phyloP scores from a whole-genome alignment of 2,797 vertebrate genomes.

The Serranus cabrilla region DNA sequence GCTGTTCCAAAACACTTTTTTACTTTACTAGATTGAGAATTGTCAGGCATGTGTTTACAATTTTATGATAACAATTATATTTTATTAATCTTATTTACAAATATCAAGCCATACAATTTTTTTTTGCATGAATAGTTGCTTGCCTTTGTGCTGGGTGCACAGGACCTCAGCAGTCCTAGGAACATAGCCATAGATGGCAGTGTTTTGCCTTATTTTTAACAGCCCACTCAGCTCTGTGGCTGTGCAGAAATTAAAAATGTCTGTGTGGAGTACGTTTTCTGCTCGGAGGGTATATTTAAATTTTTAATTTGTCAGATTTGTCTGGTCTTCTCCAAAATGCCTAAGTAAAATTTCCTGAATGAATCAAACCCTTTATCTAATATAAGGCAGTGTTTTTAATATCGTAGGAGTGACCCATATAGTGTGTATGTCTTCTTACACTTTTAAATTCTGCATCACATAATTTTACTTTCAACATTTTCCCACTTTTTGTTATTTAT shows the following conservation, averaged over 20 bases:
- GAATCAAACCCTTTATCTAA: conserved; percentile 11
- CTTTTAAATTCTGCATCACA: conserved; percentile 14
- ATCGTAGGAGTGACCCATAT: background rate
- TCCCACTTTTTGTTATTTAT: background rate
- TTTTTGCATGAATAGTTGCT: conserved; percentile 64
- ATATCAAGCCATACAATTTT: conserved; percentile 61
- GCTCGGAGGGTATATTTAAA: conserved; percentile 31
- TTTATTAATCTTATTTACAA: conserved; percentile 80
- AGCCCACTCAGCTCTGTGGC: conserved; percentile 70
- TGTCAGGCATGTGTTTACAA: conserved; percentile 67
- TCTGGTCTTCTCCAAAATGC: conserved; percentile 21
- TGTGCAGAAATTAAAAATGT: conserved; percentile 54
- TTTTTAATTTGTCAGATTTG: conserved; percentile 28
- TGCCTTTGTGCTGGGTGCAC: conserved; percentile 79
- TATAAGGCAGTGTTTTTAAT: conserved; percentile 9
- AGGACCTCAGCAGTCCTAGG: conserved; percentile 82
- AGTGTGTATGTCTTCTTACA: background rate
- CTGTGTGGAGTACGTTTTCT: conserved; percentile 45
- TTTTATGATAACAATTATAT: conserved; percentile 79
- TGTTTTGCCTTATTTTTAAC: conserved; percentile 87
- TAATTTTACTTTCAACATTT: background rate
- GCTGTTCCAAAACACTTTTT: conserved; percentile 74
- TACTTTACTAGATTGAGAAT: conserved; percentile 67
- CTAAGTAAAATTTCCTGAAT: conserved; percentile 23
- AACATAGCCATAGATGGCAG: conserved; percentile 89